Evolutionary conservation across 2,888 invertebrate genomes (phyloP).

Genomic region (Standfussiana lucernea): DNA sequence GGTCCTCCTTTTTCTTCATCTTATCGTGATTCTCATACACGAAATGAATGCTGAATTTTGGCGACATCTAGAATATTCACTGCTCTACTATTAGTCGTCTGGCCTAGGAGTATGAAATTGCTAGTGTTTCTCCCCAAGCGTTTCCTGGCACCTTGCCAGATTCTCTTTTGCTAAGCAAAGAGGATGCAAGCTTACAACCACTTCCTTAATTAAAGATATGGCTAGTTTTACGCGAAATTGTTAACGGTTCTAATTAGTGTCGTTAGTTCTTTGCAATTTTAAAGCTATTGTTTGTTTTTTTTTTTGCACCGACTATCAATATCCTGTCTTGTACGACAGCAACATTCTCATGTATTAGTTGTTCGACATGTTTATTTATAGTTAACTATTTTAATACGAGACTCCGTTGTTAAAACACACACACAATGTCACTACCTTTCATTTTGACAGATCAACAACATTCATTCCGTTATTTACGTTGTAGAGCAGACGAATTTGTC

Average conservation of each 20-base stretch:
- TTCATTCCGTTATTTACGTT: background rate
- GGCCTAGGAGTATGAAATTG: slow-evolving; percentile 16
- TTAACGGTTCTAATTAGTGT: slow-evolving; percentile 22
- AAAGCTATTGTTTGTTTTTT: slow-evolving; percentile 45
- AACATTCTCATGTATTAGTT: slow-evolving; percentile 37
- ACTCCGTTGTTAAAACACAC: background rate
- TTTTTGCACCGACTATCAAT: slow-evolving; percentile 45
- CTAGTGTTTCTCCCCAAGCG: background rate
- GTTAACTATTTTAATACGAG: background rate
- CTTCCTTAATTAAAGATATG: slow-evolving; percentile 47
- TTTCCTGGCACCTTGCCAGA: slow-evolving; percentile 44
- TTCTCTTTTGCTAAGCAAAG: slow-evolving; percentile 30
- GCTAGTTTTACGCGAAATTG: slow-evolving; percentile 41
- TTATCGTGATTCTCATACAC: background rate
- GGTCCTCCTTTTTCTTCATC: background rate
- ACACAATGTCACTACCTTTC: background rate
- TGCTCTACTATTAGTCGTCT: slow-evolving; percentile 6
- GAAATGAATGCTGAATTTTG: slow-evolving; percentile 1
- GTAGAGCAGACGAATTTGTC: background rate
- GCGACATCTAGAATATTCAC: background rate
- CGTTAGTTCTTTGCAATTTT: slow-evolving; percentile 16
- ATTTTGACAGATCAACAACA: background rate
- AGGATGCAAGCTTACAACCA: slow-evolving; percentile 39
- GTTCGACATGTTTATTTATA: background rate
- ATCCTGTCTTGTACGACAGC: slow-evolving; percentile 37